Percentiles rank a stretch among this genome's conserved stretches.
Evolutionary conservation across 2,888 invertebrate genomes (phyloP).

Genomic region (Lasioglossum calceatum): DNA sequence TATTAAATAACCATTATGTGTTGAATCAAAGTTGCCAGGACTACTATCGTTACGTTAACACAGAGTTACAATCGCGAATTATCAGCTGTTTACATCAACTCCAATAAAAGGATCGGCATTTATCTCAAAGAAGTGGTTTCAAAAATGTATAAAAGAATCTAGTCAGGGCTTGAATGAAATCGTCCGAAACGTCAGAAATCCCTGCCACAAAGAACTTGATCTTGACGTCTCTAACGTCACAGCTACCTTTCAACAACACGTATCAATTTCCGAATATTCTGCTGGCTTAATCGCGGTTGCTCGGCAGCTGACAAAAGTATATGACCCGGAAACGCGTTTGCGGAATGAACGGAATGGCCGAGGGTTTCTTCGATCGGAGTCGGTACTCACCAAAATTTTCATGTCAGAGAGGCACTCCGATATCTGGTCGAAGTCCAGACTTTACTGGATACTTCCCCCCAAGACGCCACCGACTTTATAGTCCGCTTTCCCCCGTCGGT

Average conservation of each 20-base stretch:
- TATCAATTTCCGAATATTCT: background rate
- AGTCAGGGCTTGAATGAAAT: background rate
- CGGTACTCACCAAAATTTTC: constrained; percentile 81
- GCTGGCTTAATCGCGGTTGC: background rate
- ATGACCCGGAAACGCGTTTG: background rate
- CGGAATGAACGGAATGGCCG: background rate
- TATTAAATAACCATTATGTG: background rate
- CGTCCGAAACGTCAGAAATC: background rate
- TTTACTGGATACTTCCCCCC: constrained; percentile 83
- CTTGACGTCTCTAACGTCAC: background rate
- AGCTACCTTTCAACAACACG: background rate
- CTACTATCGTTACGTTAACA: background rate
- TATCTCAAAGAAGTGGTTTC: no score
- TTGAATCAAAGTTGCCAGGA: background rate
- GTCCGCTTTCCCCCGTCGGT: constrained; percentile 81
- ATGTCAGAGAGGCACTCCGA: constrained; percentile 75
- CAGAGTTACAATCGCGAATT: background rate
- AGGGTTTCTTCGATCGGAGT: background rate
- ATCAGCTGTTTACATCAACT: background rate
- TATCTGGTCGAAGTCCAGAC: constrained; percentile 79
- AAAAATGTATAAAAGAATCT: background rate
- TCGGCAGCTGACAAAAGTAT: background rate
- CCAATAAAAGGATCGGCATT: no score
- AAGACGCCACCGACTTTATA: constrained; percentile 81
- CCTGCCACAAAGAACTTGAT: background rate